Evolutionary conservation across 2,888 invertebrate genomes (phyloP).

Genomic region (Drosophila mulleri): DNA sequence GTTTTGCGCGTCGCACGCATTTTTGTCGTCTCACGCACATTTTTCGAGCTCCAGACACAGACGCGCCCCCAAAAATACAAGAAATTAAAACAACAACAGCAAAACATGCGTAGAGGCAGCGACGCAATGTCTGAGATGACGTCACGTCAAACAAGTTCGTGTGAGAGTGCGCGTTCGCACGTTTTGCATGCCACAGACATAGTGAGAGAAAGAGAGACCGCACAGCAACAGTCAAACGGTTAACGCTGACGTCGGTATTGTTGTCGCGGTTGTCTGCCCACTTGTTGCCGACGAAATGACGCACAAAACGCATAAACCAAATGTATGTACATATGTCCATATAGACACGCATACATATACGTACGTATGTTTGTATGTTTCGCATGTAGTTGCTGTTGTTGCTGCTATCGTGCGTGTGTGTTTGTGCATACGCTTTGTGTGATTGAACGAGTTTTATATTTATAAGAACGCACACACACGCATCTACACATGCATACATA

Average conservation of each 20-base stretch:
- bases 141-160: slow-evolving; percentile 51
- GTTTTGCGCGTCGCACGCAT: slow-evolving; percentile 47
- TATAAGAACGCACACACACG: slow-evolving; percentile 18
- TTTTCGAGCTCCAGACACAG: slow-evolving; percentile 47
- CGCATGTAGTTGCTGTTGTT: slow-evolving; percentile 33
- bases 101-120: slow-evolving; percentile 53
- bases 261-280: slow-evolving; percentile 50
- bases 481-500: slow-evolving; percentile 25
- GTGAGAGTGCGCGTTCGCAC: slow-evolving; percentile 23
- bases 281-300: slow-evolving; percentile 72
- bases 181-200: slow-evolving; percentile 12
- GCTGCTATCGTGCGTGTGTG: slow-evolving; percentile 23
- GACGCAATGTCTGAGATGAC: slow-evolving; percentile 48
- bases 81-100: slow-evolving; percentile 6
- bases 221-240: slow-evolving; percentile 27
- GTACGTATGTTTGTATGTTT: slow-evolving; percentile 11
- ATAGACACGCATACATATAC: too few species aligned
- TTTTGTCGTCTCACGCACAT: slow-evolving; percentile 14
- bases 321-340: slow-evolving; percentile 22
- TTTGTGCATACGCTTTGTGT: slow-evolving; percentile 35
- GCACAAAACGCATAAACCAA: slow-evolving; percentile 67
- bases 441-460: slow-evolving; percentile 73
- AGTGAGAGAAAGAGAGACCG: slow-evolving; percentile 5
- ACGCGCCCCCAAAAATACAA: slow-evolving; percentile 55
- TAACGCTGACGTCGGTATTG: slow-evolving; percentile 24